phyloP scores from a whole-genome alignment of 2,113 vertebrate species.

The Platichthys stellatus region DNA sequence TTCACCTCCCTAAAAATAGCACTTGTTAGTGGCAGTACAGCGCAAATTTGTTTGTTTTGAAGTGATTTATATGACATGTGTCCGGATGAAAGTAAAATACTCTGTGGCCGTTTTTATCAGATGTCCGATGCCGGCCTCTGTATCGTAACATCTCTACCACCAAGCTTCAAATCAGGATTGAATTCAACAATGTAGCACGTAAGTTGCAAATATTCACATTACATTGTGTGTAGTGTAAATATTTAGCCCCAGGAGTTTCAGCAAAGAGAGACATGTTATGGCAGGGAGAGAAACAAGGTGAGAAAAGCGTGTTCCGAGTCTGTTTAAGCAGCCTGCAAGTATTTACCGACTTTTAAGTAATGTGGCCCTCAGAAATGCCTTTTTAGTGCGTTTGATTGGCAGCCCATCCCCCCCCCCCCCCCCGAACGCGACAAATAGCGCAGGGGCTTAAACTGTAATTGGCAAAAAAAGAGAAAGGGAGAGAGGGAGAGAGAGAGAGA shows the following conservation, averaged over 20 bases:
- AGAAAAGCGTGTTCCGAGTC: slow-evolving; percentile 29
- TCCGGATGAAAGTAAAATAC: too few relatives aligned
- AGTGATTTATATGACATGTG: too few relatives aligned
- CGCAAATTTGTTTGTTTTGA: too few relatives aligned
- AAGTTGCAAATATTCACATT: too few relatives aligned
- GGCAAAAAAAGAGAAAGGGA: slow-evolving; percentile 9
- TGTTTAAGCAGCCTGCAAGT: slow-evolving; percentile 46
- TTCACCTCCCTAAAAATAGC: too few relatives aligned
- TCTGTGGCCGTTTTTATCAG: too few relatives aligned
- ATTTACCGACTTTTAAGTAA: slow-evolving; percentile 63
- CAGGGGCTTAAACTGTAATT: slow-evolving; percentile 59
- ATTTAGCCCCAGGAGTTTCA: slow-evolving; percentile 2
- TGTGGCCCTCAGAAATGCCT: slow-evolving; percentile 25
- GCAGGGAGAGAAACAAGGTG: slow-evolving; percentile 4
- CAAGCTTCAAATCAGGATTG: slow-evolving; percentile 27
- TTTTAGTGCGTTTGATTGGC: slow-evolving; percentile 67
- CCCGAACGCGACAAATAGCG: slow-evolving; percentile 40
- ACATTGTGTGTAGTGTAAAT: slow-evolving; percentile 27
- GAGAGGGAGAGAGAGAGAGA: slow-evolving; percentile 3
- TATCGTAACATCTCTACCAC: too few relatives aligned
- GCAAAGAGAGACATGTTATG: slow-evolving; percentile 46
- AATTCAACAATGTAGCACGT: slow-evolving; percentile 22
- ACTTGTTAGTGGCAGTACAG: too few relatives aligned
- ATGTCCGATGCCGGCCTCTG: too few relatives aligned
- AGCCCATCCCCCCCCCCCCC: slow-evolving; percentile 36